Evolutionary conservation across 2,888 invertebrate species (phyloP).

Genomic region (Chelonus formosanus): DNA sequence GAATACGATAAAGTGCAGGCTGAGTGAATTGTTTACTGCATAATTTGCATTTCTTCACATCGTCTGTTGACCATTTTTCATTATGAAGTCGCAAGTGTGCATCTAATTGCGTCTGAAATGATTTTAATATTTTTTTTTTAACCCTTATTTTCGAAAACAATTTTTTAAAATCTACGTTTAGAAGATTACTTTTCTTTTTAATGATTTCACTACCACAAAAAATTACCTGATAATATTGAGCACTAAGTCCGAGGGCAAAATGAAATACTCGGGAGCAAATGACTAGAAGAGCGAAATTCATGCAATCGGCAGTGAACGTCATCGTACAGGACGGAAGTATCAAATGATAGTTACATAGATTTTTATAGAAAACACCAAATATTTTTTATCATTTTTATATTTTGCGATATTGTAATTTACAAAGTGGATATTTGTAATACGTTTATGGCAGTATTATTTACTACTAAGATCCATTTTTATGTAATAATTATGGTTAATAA

Average conservation of each 20-base stretch:
- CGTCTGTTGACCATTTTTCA: slow-evolving; percentile 58
- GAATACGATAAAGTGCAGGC: slow-evolving; percentile 64
- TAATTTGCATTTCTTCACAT: slow-evolving; percentile 68
- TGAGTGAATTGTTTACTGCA: slow-evolving; percentile 69
- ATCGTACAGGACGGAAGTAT: slow-evolving; percentile 43
- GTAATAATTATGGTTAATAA: too few relatives aligned
- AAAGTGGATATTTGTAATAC: not conserved
- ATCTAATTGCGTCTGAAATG: slow-evolving; percentile 56
- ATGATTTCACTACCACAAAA: not conserved
- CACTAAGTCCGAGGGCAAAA: slow-evolving; percentile 54
- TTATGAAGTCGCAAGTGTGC: slow-evolving; percentile 60
- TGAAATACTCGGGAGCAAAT: slow-evolving; percentile 54
- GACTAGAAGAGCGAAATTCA: slow-evolving; percentile 53
- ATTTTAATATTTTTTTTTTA: not conserved
- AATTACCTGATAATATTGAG: slow-evolving; percentile 52
- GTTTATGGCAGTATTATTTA: not conserved
- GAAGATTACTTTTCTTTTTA: not conserved
- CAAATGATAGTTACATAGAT: slow-evolving; percentile 18
- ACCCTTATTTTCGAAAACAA: too few relatives aligned
- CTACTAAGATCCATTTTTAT: too few relatives aligned
- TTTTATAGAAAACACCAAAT: slow-evolving; percentile 30
- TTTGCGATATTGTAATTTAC: not conserved
- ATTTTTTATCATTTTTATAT: too few relatives aligned
- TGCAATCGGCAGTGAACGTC: slow-evolving; percentile 52
- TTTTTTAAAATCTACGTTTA: too few relatives aligned